Conservation (phyloP, 2,797 vertebrate genomes). For the Aeoliscus strigatus region DNA sequence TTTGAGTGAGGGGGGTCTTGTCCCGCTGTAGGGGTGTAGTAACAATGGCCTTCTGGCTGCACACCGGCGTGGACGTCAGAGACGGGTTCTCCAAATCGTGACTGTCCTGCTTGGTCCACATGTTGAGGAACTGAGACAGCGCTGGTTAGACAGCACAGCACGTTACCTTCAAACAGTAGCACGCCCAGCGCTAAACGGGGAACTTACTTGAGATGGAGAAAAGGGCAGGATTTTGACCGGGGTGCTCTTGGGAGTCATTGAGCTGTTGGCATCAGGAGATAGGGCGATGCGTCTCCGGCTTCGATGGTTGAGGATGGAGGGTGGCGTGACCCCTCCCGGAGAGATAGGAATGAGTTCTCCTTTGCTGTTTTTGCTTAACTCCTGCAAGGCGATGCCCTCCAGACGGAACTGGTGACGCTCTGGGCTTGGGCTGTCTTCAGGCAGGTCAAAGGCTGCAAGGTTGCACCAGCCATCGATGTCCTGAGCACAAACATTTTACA, state of each 20-base stretch:
- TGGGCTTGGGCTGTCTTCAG: conserved; percentile 72
- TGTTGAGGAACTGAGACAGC: conserved; percentile 87
- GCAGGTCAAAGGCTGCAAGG: conserved; percentile 87
- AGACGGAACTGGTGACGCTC: conserved; percentile 88
- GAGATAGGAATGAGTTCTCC: conserved; percentile 97
- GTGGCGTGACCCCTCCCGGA: conserved; percentile 80
- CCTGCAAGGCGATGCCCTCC: conserved; percentile 89
- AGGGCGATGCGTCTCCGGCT: conserved; percentile 83
- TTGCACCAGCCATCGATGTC: conserved; percentile 94
- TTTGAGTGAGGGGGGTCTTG: conserved; percentile 91
- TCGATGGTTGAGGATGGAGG: conserved; percentile 81
- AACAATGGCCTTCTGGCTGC: conserved; percentile 93
- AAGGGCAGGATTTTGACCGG: conserved; percentile 95
- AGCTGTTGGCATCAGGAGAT: conserved; percentile 84
- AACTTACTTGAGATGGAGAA: conserved; percentile 90
- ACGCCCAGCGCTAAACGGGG: rapidly evolving
- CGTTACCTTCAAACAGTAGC: background rate
- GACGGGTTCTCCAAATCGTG: conserved; percentile 93
- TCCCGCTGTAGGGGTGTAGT: conserved; percentile 94
- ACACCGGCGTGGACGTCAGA: conserved; percentile 93
- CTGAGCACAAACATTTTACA: conserved; percentile 55
- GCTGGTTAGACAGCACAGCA: background rate
- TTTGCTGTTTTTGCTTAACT: conserved; percentile 87
- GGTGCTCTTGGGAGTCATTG: conserved; percentile 94
- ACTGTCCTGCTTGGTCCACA: conserved; percentile 94